A percentile compares a stretch with the other conserved stretches of the same genome.
Evolutionary conservation across 1,140 invertebrate genomes (phyloP).

Genomic region (Drosophila mayri): DNA sequence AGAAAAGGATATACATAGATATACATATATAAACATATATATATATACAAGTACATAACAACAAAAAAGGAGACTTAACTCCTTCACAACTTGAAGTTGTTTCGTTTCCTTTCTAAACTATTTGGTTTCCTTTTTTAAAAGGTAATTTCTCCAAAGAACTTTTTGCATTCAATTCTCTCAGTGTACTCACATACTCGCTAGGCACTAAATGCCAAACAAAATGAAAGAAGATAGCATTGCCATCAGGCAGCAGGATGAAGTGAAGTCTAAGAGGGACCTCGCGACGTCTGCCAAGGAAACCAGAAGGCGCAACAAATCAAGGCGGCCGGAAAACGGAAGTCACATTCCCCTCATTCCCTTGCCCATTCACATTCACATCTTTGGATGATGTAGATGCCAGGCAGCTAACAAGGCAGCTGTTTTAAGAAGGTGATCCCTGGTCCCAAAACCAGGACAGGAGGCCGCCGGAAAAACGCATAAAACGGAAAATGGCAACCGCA

Average conservation of each 20-base stretch:
- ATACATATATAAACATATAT: not conserved
- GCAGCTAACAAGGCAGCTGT: constrained; percentile 54
- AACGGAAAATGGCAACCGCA: constrained; percentile 72
- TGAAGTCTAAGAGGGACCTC: not conserved
- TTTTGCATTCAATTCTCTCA: not conserved
- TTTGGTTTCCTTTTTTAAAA: not conserved
- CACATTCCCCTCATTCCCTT: constrained; percentile 21
- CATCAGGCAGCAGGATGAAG: not conserved
- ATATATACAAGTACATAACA: not conserved
- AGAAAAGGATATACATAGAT: not conserved
- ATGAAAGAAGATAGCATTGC: constrained; percentile 8
- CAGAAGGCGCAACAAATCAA: constrained; percentile 71
- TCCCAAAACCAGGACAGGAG: not conserved
- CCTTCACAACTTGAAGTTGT: not conserved
- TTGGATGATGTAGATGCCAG: constrained; percentile 56
- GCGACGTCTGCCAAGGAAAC: constrained; percentile 7
- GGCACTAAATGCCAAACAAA: constrained; percentile 66
- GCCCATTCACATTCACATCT: constrained; percentile 11
- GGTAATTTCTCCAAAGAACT: not conserved
- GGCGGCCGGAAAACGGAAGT: constrained; percentile 65
- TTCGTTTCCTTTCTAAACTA: not conserved
- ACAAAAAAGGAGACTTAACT: not conserved
- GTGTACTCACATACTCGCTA: constrained; percentile 9
- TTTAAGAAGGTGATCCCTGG: constrained; percentile 31
- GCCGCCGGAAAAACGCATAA: constrained; percentile 71